Evolutionary conservation across 64 coral and sea anemone genomes (phyloP).

Genomic region (Pocillopora verrucosa): DNA sequence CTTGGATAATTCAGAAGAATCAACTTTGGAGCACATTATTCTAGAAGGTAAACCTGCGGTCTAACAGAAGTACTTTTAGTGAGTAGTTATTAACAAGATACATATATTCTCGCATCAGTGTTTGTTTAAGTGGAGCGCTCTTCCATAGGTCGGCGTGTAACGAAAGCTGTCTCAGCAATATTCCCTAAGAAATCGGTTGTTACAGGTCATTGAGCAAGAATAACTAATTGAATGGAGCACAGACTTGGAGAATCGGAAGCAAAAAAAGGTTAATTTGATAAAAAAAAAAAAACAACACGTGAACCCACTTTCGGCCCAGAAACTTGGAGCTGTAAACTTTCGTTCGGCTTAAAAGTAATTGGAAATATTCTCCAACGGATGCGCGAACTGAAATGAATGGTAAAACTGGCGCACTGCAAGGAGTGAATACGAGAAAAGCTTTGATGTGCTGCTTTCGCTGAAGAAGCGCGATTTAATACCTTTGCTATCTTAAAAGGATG

Average conservation of each 20-base stretch:
- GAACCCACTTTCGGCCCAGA: not conserved
- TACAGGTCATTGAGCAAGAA: no score
- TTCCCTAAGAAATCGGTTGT: no score
- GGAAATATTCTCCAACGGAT: no score
- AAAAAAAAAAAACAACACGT: not conserved
- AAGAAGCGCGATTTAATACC: no score
- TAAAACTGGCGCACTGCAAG: no score
- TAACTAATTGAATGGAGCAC: no score
- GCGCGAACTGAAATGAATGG: no score
- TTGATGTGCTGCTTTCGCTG: no score
- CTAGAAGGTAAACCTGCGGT: not conserved
- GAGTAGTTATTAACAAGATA: not conserved
- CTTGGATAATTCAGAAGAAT: not conserved
- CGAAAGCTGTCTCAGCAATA: not conserved
- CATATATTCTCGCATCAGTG: not conserved
- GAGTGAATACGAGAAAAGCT: no score
- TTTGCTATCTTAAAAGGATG: no score
- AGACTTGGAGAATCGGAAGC: no score
- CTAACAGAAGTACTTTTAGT: not conserved
- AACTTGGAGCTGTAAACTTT: not conserved
- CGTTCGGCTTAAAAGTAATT: not conserved
- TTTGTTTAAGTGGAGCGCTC: not conserved
- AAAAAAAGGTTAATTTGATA: not conserved
- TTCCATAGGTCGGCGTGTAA: not conserved
- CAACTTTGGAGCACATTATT: not conserved